Percentiles rank a stretch among this genome's conserved stretches.
Conservation (phyloP, 2,888 invertebrate species). For the Ptychoptera albimana region DNA sequence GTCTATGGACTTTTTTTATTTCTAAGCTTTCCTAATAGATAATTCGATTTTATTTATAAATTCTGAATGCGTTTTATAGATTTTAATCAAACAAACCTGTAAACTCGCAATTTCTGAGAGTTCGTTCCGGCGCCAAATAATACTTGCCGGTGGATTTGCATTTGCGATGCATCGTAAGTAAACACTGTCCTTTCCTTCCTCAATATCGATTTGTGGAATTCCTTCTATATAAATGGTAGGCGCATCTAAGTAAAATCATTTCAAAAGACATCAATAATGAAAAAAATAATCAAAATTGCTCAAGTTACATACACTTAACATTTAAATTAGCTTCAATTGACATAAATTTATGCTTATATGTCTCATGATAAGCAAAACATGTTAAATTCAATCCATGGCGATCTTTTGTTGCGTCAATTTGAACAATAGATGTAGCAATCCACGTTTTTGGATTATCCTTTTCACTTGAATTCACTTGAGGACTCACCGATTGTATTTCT, state of each 20-base stretch:
- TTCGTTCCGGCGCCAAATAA: conserved; percentile 50
- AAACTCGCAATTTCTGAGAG: conserved; percentile 44
- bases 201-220: conserved; percentile 46
- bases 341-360: conserved; percentile 55
- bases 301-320: conserved; percentile 64
- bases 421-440: conserved; percentile 70
- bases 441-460: conserved; percentile 72
- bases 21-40: conserved; percentile 34
- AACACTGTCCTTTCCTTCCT: conserved; percentile 53
- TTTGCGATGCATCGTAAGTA: conserved; percentile 52
- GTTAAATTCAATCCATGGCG: conserved; percentile 65
- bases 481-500: conserved; percentile 26
- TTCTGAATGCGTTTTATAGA: not conserved
- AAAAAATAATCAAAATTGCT: no score
- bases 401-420: conserved; percentile 61
- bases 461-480: conserved; percentile 70
- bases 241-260: conserved; percentile 32
- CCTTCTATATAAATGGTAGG: conserved; percentile 45
- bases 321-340: conserved; percentile 69
- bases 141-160: conserved; percentile 57
- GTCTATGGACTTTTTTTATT: conserved; percentile 37
- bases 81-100: conserved; percentile 31
- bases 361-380: conserved; percentile 74
- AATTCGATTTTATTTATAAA: conserved; percentile 16
- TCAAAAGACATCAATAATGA: no score